Base-by-base conservation (phyloP, 1,140 invertebrate species). In the Meloidogyne exigua region DNA sequence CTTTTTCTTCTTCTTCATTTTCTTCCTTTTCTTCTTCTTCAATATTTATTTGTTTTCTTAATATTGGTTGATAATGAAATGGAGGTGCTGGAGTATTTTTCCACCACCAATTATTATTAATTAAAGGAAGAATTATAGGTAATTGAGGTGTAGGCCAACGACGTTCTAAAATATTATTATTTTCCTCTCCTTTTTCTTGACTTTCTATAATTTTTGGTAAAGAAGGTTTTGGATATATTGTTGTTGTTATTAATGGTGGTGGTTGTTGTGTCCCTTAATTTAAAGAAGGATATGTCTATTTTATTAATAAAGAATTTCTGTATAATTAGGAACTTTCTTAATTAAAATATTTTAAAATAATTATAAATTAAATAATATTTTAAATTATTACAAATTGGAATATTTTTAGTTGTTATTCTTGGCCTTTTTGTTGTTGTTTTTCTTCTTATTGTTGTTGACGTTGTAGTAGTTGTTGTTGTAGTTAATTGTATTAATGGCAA, bases 51-150 rank as follows among this genome's bases (percentile, higher is more conserved):
- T 42, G 28, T 32, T 21, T 68, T 68, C 21, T 68, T n/a, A 32
- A 68, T 0, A n/a, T 18, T 42, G 4, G 66, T n/a, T 21, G 66
- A 32, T 68, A 32, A n/a, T 21, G 15, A 42, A 73, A 65, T 13
- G 72, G 72, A 13, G 72, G 72, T 39, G 72, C 72, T 36, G 72
- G 72, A 28, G 72, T 73, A 32, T 73, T 73, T 25, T 73, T 73
- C 72, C 72, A 73, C 72, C 72, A 73, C 66, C 72, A 73, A 15
- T 73, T 73, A 36, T 73, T 73, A 39, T 73, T 73, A 11, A 73
- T 73, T 39, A 73, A 39, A 28, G 72, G 72, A 28, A 73, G 21
- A 26, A 73, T 73, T 62, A 73, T 73, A 5, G 72, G 72, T 39
- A 73, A 65, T 23, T 39, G 39, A 2, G n/a, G 72, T 13, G 72